A percentile compares a stretch with the other conserved stretches of the same genome.
These are phyloP conservation scores for Cossypha heuglini DNA, from an alignment of 2,797 vertebrate species.

Conservation along the genomic window DNA sequence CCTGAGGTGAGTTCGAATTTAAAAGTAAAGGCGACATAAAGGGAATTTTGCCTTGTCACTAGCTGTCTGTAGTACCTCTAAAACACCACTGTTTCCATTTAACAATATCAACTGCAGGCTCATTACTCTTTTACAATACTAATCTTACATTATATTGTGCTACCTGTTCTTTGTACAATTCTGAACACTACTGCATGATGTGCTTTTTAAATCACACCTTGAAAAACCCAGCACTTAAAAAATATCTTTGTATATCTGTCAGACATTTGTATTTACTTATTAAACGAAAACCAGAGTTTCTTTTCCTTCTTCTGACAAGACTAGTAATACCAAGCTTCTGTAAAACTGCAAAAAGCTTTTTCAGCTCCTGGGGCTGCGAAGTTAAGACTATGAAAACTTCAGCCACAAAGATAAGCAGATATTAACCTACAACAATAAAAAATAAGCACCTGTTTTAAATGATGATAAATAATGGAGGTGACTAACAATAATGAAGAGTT, in stretches of 20 bases:
- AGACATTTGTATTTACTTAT: not conserved
- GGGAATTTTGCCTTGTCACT: not conserved
- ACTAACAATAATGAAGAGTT: not conserved
- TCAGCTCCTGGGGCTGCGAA: not conserved
- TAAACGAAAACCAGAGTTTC: not conserved
- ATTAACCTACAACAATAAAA: not conserved
- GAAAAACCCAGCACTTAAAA: not conserved
- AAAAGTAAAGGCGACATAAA: not conserved
- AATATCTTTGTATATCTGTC: not conserved
- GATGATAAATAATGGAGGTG: not conserved
- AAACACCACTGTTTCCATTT: not conserved
- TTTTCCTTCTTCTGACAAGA: not conserved
- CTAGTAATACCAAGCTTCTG: not conserved
- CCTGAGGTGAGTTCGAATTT: not conserved
- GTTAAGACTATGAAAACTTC: not conserved
- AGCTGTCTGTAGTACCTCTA: not conserved
- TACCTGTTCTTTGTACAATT: not conserved
- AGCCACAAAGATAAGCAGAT: not conserved
- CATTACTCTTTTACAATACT: not conserved
- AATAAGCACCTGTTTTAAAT: not conserved
- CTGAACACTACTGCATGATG: not conserved
- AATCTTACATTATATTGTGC: not conserved
- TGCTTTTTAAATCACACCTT: not conserved
- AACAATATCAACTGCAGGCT: not conserved
- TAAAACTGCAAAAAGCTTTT: not conserved